Conservation (phyloP, 2,113 vertebrate genomes). For the Pyrgilauda ruficollis region DNA sequence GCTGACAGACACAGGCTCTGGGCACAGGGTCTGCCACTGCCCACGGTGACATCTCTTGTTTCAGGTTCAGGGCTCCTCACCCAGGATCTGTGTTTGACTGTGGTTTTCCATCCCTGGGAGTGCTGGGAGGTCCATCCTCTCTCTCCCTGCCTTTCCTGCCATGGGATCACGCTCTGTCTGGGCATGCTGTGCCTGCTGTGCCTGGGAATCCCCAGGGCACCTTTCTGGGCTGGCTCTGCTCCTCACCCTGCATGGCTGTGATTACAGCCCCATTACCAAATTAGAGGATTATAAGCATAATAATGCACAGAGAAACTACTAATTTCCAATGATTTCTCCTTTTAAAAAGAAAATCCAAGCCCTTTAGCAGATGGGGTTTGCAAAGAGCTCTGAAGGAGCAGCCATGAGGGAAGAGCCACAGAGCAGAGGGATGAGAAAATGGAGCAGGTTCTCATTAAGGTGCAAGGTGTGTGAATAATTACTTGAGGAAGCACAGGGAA, state of each 20-base stretch:
- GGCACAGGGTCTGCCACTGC: not conserved
- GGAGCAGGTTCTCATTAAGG: constrained; percentile 46
- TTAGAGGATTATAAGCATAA: constrained; percentile 17
- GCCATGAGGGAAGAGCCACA: not conserved
- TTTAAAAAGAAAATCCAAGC: not conserved
- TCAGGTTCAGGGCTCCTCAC: not conserved
- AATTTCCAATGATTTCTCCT: not conserved
- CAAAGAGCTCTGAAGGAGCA: not conserved
- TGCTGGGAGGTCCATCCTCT: not conserved
- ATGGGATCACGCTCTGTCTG: not conserved
- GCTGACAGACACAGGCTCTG: not conserved
- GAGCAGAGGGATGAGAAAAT: not conserved
- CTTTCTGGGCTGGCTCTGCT: not conserved
- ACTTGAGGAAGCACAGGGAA: not conserved
- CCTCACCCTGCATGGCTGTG: not conserved
- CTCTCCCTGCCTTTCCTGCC: not conserved
- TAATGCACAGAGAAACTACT: not conserved
- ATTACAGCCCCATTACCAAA: constrained; percentile 8
- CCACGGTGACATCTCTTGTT: fast-evolving
- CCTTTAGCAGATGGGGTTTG: not conserved
- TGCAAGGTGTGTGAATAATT: not conserved
- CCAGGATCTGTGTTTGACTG: not conserved
- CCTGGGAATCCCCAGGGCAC: not conserved
- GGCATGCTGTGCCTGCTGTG: not conserved
- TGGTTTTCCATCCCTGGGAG: not conserved